These are phyloP conservation scores for Brienomyrus brachyistius DNA, from an alignment of 2,113 vertebrate species.

Conservation along the genomic window DNA sequence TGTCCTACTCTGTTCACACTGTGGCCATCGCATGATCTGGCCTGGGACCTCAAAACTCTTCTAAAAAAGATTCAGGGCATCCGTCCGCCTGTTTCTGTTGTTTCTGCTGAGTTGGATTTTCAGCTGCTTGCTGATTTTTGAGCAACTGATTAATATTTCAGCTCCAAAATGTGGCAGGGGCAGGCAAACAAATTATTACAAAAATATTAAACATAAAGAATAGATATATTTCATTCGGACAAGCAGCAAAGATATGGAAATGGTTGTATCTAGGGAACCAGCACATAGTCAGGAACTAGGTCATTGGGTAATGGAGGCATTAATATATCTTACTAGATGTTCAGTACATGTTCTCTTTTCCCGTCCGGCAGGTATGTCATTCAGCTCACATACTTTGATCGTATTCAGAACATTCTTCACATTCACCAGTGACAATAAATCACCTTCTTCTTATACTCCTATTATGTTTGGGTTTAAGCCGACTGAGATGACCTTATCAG, in stretches of 20 bases:
- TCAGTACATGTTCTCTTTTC: background rate
- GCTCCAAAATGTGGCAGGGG: background rate
- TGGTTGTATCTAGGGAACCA: background rate
- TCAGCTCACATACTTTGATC: background rate
- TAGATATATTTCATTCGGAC: background rate
- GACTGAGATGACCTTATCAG: background rate
- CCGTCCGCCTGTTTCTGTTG: background rate
- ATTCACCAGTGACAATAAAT: background rate
- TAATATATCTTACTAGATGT: background rate
- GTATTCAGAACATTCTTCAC: background rate
- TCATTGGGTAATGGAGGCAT: background rate
- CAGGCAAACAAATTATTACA: background rate
- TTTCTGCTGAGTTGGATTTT: background rate
- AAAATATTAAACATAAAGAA: background rate
- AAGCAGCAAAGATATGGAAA: background rate
- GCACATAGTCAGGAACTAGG: background rate
- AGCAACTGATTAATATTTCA: background rate
- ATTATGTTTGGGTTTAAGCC: background rate
- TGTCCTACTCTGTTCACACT: background rate
- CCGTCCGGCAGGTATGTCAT: background rate
- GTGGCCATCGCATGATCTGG: background rate
- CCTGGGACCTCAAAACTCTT: background rate
- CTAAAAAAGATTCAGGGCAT: background rate
- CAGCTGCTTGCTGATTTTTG: background rate
- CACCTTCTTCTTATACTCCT: background rate